Conservation (phyloP, 2,797 vertebrate genomes). For the Karalla daura region DNA sequence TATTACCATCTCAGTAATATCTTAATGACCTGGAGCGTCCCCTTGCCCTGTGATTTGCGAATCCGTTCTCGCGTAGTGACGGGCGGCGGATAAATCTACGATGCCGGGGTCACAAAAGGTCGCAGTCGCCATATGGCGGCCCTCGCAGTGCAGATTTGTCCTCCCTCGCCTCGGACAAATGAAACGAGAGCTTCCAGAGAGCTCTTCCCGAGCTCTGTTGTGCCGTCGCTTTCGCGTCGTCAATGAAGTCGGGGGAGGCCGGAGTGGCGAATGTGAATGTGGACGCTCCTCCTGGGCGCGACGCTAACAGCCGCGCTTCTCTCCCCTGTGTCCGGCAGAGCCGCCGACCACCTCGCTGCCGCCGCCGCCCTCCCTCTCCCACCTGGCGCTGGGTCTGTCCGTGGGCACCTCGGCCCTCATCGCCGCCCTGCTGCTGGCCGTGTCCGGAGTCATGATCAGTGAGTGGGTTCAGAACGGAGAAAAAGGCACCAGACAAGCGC, state of each 20-base stretch:
- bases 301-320: constrained; percentile 60
- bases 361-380: constrained; percentile 84
- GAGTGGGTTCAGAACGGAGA: constrained; percentile 65
- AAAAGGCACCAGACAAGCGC: not conserved
- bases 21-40: constrained; percentile 55
- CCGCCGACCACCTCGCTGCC: constrained; percentile 19
- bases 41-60: constrained; percentile 56
- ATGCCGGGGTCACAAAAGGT: constrained; percentile 65
- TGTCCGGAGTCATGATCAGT: constrained; percentile 99
- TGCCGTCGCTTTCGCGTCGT: constrained; percentile 78
- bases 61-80: constrained; percentile 54
- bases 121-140: constrained; percentile 46
- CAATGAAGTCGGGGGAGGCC: constrained; percentile 75
- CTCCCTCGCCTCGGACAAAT: constrained; percentile 45
- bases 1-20: constrained; percentile 60
- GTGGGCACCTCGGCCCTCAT: constrained; percentile 96
- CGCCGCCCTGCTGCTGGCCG: constrained; percentile 93
- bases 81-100: constrained; percentile 50
- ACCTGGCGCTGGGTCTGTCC: constrained; percentile 92
- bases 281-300: constrained; percentile 65
- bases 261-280: constrained; percentile 64
- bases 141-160: constrained; percentile 51
- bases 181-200: constrained; percentile 42
- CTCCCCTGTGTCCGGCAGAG: constrained; percentile 65
- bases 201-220: constrained; percentile 64